Evolutionary conservation across 2,113 vertebrate genomes (phyloP), one percentile per base, ranked within the genome.

Genomic region (Toxotes chatareus): DNA sequence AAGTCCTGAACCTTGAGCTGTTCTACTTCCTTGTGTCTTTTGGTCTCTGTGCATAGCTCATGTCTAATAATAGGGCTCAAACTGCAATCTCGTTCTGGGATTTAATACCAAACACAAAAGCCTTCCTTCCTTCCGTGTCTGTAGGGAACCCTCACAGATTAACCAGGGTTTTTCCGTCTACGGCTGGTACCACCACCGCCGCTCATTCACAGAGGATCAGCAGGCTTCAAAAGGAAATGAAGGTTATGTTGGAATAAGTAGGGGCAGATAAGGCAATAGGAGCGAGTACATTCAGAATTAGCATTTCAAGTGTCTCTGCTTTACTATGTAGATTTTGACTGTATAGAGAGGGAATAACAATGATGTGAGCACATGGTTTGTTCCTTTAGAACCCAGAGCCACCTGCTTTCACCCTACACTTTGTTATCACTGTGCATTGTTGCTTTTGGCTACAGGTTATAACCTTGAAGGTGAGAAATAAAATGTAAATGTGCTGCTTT

Each of bases 51-150:
- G 19, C 86, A 60, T 36, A 19, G 72, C 69, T 68, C 23, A 21
- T 60, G 64, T 74, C 78, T 86, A 79, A 80, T 82, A 86, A 84
- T 83, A 89, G 78, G 80, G 14, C 80, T 10, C 60, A 63, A 68
- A 74, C 21, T 55, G 49, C 65, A 87, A 70, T 71, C 57, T 63
- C 4, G 16, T 47, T 86, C 23, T 59, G 62, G 53, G 9, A 65
- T 73, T 86, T 77, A 84, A 82, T 68, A 44, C 71, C 56, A 53
- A 82, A 79, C 17, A 77, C 78, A 82, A 85, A 86, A 74, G 80
- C 70, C 59, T 51, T 65, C 68, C 78, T 77, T 79, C 57, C 64
- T 65, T 77, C 71, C 49, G 42, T 73, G 70, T 88, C 73, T 83
- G 62, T 53, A 66, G 68, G 64, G 2, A 70, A 60, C 61, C 51